Percentiles rank a stretch among this genome's conserved stretches.
Conservation (phyloP, 2,888 invertebrate genomes). For the Priocnemis perturbator region DNA sequence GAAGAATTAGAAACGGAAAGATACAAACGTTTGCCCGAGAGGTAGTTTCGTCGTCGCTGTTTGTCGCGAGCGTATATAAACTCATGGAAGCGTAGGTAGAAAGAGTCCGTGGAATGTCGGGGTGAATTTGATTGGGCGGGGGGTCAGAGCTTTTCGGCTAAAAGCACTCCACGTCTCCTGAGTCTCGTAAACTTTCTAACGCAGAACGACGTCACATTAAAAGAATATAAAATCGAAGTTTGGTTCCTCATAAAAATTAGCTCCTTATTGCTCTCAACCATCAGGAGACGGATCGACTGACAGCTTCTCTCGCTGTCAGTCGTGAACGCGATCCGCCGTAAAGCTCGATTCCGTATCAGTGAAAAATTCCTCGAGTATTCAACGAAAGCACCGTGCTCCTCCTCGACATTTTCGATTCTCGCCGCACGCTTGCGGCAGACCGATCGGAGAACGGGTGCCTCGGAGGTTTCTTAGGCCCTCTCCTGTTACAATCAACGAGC, state of each 20-base stretch:
- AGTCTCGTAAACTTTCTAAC: too few relatives aligned
- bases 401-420: neutral
- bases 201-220: too few relatives aligned
- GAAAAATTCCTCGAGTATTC: slow-evolving; percentile 8
- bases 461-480: slow-evolving; percentile 44
- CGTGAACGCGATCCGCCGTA: too few relatives aligned
- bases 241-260: too few relatives aligned
- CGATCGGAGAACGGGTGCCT: slow-evolving; percentile 41
- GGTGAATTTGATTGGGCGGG: neutral
- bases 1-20: neutral
- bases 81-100: too few relatives aligned
- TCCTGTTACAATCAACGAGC: slow-evolving; percentile 1
- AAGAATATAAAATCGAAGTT: too few relatives aligned
- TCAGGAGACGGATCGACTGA: too few relatives aligned
- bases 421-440: slow-evolving; percentile 36
- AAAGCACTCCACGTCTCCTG: too few relatives aligned
- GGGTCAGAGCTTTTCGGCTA: neutral
- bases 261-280: too few relatives aligned
- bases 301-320: too few relatives aligned
- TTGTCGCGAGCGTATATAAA: slow-evolving; percentile 1
- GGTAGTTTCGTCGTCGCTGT: neutral
- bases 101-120: neutral
- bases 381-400: too few relatives aligned
- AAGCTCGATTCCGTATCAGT: neutral
- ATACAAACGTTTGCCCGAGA: neutral